Conservation (phyloP, 2,113 vertebrate species). For the Bothrops jararaca region DNA sequence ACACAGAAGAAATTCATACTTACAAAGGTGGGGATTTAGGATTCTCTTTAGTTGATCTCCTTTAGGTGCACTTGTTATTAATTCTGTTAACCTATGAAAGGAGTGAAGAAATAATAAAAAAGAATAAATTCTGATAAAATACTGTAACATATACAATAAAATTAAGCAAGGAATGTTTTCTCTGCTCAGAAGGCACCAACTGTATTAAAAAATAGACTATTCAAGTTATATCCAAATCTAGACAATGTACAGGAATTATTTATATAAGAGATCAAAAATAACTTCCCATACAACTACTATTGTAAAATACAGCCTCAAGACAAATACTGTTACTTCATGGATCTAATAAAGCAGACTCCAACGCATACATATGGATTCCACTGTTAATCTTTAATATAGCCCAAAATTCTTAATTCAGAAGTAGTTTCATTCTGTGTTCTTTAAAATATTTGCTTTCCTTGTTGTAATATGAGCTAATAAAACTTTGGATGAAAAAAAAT, state of each 20-base stretch:
- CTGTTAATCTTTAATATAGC: neutral
- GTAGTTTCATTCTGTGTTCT: neutral
- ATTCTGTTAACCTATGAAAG: conserved; percentile 80
- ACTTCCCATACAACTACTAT: neutral
- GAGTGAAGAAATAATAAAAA: fast-evolving
- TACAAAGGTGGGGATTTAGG: conserved; percentile 90
- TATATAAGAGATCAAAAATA: neutral
- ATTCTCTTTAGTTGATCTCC: conserved; percentile 90
- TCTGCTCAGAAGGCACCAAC: neutral
- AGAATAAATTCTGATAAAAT: neutral
- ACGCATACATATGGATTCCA: neutral
- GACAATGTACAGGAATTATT: neutral
- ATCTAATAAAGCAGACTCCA: neutral
- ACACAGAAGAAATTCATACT: conserved; percentile 61
- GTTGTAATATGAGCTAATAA: neutral
- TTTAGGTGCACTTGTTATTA: conserved; percentile 75
- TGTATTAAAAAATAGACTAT: neutral
- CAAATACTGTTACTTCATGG: neutral
- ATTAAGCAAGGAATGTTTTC: neutral
- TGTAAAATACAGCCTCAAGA: neutral
- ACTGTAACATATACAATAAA: neutral
- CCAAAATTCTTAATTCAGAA: neutral
- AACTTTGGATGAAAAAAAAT: neutral
- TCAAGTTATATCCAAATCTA: neutral
- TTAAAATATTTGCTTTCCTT: neutral